These are phyloP conservation scores for Polydrusus pterygomalis DNA, from an alignment of 2,888 invertebrate species.

Conservation along the genomic window DNA sequence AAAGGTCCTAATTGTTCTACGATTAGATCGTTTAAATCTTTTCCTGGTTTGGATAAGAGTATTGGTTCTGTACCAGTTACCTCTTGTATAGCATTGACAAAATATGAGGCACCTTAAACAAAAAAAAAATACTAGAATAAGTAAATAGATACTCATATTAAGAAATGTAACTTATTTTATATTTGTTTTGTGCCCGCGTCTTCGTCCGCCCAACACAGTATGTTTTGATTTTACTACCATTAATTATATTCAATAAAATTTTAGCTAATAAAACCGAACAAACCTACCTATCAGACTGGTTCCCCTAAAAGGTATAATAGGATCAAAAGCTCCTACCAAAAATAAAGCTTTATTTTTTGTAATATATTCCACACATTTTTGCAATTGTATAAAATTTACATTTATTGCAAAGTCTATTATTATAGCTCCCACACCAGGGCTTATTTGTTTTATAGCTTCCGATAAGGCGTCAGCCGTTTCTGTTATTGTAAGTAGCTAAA, in stretches of 20 bases:
- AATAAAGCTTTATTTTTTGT: conserved; percentile 46
- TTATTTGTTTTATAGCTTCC: conserved; percentile 18
- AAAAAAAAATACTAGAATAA: neutral
- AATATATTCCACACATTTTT: conserved; percentile 49
- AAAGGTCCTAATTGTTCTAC: conserved; percentile 76
- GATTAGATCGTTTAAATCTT: conserved; percentile 72
- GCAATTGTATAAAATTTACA: conserved; percentile 29
- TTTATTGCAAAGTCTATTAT: conserved; percentile 48
- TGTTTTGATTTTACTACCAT: too few relatives aligned
- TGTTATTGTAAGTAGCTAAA: conserved; percentile 24
- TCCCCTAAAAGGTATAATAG: conserved; percentile 29
- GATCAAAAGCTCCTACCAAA: conserved; percentile 42
- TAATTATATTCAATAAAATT: too few relatives aligned
- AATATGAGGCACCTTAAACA: conserved; percentile 28
- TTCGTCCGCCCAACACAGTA: too few relatives aligned
- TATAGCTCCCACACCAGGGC: conserved; percentile 49
- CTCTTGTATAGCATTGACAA: conserved; percentile 40
- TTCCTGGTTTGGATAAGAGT: conserved; percentile 74
- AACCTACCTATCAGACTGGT: conserved; percentile 41
- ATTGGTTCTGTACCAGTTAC: conserved; percentile 65
- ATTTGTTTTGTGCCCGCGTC: too few relatives aligned
- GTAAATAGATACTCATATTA: too few relatives aligned
- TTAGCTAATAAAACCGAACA: too few relatives aligned
- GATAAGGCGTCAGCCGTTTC: conserved; percentile 1
- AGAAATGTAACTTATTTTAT: too few relatives aligned